Evolutionary conservation across 2,888 invertebrate genomes (phyloP), one percentile per base, ranked within the genome.

Genomic region (Stenodera caucasica): DNA sequence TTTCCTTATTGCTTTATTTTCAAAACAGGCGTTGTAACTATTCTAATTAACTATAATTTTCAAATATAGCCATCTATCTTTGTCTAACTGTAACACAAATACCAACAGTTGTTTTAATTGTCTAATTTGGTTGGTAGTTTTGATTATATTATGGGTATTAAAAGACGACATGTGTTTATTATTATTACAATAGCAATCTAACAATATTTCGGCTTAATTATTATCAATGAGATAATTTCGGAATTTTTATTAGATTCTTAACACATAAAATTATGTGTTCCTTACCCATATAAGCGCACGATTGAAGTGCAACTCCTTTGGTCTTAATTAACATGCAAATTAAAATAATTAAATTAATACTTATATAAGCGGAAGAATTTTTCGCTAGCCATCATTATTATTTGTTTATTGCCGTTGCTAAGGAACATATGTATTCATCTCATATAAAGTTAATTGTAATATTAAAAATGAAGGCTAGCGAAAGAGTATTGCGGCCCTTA

Each of bases 21-120:
- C 32, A 52, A 32, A 52, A 52, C 15, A 52, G 52, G 15, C 30
- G 14, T 51, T 11, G n/a, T 52, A 29, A 33, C 52, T 32, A 52
- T 52, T 29, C 52, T 52, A 52, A 52, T 52, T 52, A 52, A 52
- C 32, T 29, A 52, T 52, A 52, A 52, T 52, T 52, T 52, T 18
- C 18, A 33, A 32, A 52, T 29, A 18, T 15, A 11, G 11, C 4
- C 18, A 21, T 21, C 40, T 40, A 40, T 40, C 40, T 40, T 40
- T 40, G 21, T 40, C 9, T 21, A 18, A 40, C 9, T 18, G 11
- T 18, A 40, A 40, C 4, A 40, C 40, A 40, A 40, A 18, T 40
- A 40, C 11, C 4, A 40, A 40, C 40, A 40, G 40, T 40, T 40
- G 40, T 11, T 21, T 40, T 40, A 40, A 40, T 40, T 40, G 40